phyloP scores from a whole-genome alignment of 2,113 vertebrate genomes.

The Pseudopipra pipra region DNA sequence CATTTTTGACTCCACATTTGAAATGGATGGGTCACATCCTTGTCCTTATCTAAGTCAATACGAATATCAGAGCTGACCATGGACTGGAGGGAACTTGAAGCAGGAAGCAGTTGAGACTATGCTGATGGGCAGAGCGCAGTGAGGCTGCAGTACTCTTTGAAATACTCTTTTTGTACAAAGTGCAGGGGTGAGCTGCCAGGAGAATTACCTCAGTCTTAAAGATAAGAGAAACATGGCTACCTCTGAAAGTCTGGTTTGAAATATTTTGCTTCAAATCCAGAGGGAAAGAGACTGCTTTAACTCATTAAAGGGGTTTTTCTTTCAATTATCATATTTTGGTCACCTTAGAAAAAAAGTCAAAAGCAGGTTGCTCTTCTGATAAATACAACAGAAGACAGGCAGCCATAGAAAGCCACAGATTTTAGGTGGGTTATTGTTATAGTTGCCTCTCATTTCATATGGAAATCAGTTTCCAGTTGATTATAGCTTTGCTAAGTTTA shows the following conservation, averaged over 20 bases:
- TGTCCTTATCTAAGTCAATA: not conserved
- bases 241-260: not conserved
- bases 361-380: not conserved
- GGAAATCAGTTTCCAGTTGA: not conserved
- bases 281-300: not conserved
- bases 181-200: not conserved
- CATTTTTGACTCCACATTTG: not conserved
- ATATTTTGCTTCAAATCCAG: not conserved
- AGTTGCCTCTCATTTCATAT: not conserved
- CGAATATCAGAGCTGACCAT: not conserved
- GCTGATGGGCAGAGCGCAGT: not conserved
- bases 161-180: not conserved
- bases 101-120: slow-evolving; percentile 22
- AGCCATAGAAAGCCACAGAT: not conserved
- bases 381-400: not conserved
- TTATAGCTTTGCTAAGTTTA: not conserved
- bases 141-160: not conserved
- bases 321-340: not conserved
- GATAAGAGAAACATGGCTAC: slow-evolving; percentile 17
- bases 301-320: not conserved
- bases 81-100: not conserved
- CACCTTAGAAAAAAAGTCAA: not conserved
- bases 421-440: not conserved
- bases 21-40: not conserved
- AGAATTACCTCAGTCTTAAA: slow-evolving; percentile 8